A percentile compares a stretch with the other conserved stretches of the same genome.
Evolutionary conservation across 1,140 invertebrate genomes (phyloP).

Genomic region (Antheraea mylitta): DNA sequence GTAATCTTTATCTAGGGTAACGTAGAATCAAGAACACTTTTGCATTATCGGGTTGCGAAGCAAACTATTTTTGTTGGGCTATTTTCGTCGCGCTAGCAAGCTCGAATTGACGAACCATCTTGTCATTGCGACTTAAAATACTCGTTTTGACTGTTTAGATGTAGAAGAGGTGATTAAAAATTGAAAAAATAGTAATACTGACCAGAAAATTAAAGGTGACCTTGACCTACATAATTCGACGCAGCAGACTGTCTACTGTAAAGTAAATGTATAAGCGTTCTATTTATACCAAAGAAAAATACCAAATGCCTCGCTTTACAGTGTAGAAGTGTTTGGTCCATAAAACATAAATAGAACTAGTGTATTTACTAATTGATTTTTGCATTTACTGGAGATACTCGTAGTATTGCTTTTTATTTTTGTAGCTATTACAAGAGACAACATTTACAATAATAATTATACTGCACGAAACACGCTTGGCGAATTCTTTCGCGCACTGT

Average conservation of each 20-base stretch:
- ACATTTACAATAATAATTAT: neutral
- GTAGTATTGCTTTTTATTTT: neutral
- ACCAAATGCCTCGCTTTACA: neutral
- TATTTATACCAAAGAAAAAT: constrained; percentile 25
- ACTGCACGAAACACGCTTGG: constrained; percentile 66
- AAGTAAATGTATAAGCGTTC: constrained; percentile 21
- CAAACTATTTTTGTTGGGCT: constrained; percentile 71
- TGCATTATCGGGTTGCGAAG: constrained; percentile 71
- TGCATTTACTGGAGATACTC: neutral
- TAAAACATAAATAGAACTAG: constrained; percentile 5
- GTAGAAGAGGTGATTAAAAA: constrained; percentile 30
- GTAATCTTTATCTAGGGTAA: constrained; percentile 53
- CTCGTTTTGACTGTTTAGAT: constrained; percentile 41
- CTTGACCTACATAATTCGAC: constrained; percentile 63
- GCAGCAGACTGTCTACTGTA: neutral
- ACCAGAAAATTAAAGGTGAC: constrained; percentile 41
- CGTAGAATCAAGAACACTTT: constrained; percentile 72
- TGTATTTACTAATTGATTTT: neutral
- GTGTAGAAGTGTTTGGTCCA: neutral
- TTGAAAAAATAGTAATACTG: constrained; percentile 29
- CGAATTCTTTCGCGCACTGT: constrained; percentile 34
- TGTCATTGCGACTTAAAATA: constrained; percentile 62
- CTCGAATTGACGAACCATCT: constrained; percentile 73
- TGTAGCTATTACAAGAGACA: neutral
- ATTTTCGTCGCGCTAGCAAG: constrained; percentile 70